Base-by-base conservation (phyloP, 1,140 invertebrate species). In the Planococcus citri region DNA sequence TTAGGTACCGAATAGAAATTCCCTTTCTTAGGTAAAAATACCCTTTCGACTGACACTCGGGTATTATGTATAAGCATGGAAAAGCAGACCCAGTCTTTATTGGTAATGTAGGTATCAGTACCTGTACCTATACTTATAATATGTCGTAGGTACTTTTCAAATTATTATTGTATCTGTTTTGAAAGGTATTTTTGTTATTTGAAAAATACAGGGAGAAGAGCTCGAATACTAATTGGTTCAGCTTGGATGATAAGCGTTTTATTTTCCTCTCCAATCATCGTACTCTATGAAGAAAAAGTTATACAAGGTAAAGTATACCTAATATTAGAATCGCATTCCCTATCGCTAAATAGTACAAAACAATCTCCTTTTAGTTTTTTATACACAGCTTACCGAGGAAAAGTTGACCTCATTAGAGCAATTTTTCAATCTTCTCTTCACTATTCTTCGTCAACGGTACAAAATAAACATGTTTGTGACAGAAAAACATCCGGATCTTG, bases 171-270 rank as follows among this genome's bases (percentile, higher is more conserved):
- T 12, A 3, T 33, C 29, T 33, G 29, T 33, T n/a, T n/a, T 6
- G 12, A 33, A 33, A 33, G 29, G 29, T 33, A 6, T 68, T 68
- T 21, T 29, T 68, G 60, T 70, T 51, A 29, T 60, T 21, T 64
- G 73, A 73, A 20, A n/a, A n/a, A n/a, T n/a, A n/a, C 72, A 76
- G 75, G 90, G 88, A 86, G 87, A 78, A 83, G 92, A 74, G 92
- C 91, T 0, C 83, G 87, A 73, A 80, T 86, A 57, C 80, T 96
- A 61, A 87, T 95, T 1, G 82, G 84, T 0, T 81, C 85, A 2
- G 91, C 93, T 0, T 96, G 94, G 94, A 72, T 87, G 0, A 79
- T 94, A 12, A 92, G 91, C 67, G 84, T 87, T 0, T 64, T 95
- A 9, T 94, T 96, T 76, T 91, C 93, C 0, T 79, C 88, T 17